Evolutionary conservation across 2,797 vertebrate genomes (phyloP), one percentile per base, ranked within the genome.

Genomic region (Megaceryle alcyon): DNA sequence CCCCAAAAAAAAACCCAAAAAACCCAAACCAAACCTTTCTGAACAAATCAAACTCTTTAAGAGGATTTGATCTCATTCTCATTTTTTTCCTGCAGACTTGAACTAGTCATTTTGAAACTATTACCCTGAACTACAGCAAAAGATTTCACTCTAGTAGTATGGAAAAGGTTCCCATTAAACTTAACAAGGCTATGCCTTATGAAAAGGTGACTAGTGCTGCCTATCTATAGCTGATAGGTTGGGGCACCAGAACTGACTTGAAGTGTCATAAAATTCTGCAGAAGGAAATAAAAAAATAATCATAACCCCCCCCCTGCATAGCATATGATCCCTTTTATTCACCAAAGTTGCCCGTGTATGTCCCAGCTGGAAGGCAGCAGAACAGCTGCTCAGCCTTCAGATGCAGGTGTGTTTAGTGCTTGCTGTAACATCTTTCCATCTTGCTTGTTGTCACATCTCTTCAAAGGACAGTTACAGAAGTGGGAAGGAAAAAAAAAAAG

Each of bases 261-360:
- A 70, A 90, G 18, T 25, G 19, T 57, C 54, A 59, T 4, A 90
- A 64, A 86, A 81, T 63, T 82, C 43, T n/a, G 72, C 19, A 71
- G 20, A 71, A 70, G 4, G 8, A 65, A 64, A 28, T 19, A 54
- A 82, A 48, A 18, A 65, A 39, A 23, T 6, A 14, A 44, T 43
- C 29, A 61, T 16, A 23, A 46, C 28, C 39, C 39, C 39, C 39
- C 39, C 14, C 29, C 68, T 41, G 87, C 82, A 92, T 68, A 61
- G 85, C 70, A 81, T 21, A 17, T 75, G 63, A 95, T 88, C 82
- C 79, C 54, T 92, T 95, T 90, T 91, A 92, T 86, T 96, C 59
- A 88, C 51, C 20, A 61, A 79, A 90, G 60, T 49, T 72, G 80
- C 68, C 54, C 25, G 7, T 7, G 39, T 59, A 59, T 73, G 66